phyloP scores from a whole-genome alignment of 2,113 vertebrate species.

The Corydoras sp. region DNA sequence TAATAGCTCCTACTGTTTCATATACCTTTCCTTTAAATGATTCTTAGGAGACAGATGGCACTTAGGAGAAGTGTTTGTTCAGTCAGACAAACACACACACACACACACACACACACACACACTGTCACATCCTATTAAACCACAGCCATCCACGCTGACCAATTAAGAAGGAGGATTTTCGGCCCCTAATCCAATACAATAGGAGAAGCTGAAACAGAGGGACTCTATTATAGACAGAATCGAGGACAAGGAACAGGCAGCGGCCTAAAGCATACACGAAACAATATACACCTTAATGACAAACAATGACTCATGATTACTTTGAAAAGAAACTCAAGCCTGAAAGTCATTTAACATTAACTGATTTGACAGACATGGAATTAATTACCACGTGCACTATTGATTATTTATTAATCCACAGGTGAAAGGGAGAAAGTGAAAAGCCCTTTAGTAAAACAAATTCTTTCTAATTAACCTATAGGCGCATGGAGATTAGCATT shows the following conservation, averaged over 20 bases:
- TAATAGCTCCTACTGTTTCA: slow-evolving; percentile 1
- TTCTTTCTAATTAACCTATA: slow-evolving; percentile 27
- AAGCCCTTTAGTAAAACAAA: slow-evolving; percentile 11
- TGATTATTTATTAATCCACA: background rate
- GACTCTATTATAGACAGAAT: slow-evolving; percentile 3
- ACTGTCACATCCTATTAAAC: slow-evolving; percentile 69
- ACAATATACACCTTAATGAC: background rate
- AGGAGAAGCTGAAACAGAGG: background rate
- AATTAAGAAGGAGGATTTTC: slow-evolving; percentile 62
- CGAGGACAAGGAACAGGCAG: background rate
- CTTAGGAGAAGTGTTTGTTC: slow-evolving; percentile 44
- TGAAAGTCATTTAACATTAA: background rate
- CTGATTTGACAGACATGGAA: too few relatives aligned
- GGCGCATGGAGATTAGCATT: slow-evolving; percentile 28
- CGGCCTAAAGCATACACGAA: background rate
- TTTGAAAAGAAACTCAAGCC: background rate
- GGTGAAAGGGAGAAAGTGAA: background rate
- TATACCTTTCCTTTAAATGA: slow-evolving; percentile 14
- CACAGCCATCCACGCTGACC: slow-evolving; percentile 58
- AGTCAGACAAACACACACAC: slow-evolving; percentile 30
- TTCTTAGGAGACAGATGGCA: slow-evolving; percentile 60
- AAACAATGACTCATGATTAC: background rate
- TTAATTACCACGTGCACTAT: background rate
- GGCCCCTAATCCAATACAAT: slow-evolving; percentile 57
- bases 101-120: slow-evolving; percentile 17